phyloP scores from a whole-genome alignment of 2,113 vertebrate species.

The Catharus bicknelli region DNA sequence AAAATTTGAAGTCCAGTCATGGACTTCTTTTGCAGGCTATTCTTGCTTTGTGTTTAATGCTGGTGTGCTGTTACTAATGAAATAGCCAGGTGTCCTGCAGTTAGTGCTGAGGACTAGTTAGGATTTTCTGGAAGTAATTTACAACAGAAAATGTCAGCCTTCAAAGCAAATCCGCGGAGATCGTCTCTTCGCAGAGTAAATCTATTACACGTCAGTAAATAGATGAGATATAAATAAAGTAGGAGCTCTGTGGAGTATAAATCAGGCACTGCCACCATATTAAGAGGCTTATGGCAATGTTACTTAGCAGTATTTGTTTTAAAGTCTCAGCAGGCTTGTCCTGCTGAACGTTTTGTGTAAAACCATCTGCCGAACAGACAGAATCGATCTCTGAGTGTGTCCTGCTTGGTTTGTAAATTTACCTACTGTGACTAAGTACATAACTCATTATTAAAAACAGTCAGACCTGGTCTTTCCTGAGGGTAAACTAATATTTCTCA shows the following conservation, averaged over 20 bases:
- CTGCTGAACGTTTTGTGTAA: constrained; percentile 21
- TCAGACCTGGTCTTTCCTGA: constrained; percentile 49
- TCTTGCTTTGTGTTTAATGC: not conserved
- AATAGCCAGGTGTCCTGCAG: not conserved
- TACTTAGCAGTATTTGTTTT: constrained; percentile 56
- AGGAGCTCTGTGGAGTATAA: constrained; percentile 22
- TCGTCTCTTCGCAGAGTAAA: not conserved
- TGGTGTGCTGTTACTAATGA: not conserved
- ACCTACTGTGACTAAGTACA: constrained; percentile 55
- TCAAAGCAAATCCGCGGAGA: not conserved
- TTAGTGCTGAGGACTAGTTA: not conserved
- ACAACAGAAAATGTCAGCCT: not conserved
- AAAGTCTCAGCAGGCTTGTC: constrained; percentile 42
- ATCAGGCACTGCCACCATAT: constrained; percentile 32
- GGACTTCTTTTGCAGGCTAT: not conserved
- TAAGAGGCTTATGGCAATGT: constrained; percentile 42
- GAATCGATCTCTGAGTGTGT: constrained; percentile 24
- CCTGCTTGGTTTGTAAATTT: constrained; percentile 53
- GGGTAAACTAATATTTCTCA: constrained; percentile 44
- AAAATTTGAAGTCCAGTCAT: not conserved
- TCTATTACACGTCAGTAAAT: constrained; percentile 27
- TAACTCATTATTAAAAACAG: constrained; percentile 66
- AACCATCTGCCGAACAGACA: constrained; percentile 53
- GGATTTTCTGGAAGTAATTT: not conserved
- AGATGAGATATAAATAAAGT: constrained; percentile 39